Evolutionary conservation across 2,797 vertebrate genomes (phyloP).

Genomic region (Tapirus indicus): DNA sequence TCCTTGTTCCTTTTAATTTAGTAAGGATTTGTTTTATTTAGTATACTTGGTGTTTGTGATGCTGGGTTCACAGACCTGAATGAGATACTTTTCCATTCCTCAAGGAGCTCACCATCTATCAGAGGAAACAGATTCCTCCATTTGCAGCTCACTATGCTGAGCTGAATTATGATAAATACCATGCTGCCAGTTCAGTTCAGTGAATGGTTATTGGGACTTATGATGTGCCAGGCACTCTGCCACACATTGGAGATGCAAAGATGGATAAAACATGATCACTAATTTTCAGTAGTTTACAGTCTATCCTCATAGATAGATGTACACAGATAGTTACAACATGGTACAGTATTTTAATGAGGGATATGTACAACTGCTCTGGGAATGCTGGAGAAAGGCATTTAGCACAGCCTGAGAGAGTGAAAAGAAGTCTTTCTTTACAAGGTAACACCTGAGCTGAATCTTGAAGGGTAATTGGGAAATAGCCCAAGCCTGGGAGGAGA

Average conservation of each 20-base stretch:
- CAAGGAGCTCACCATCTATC: neutral
- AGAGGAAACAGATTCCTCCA: neutral
- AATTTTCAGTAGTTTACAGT: neutral
- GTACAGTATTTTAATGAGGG: neutral
- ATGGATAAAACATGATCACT: neutral
- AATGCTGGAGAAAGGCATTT: neutral
- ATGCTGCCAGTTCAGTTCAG: neutral
- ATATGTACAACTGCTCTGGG: neutral
- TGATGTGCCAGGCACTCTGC: neutral
- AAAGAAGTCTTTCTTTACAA: neutral
- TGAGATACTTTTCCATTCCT: neutral
- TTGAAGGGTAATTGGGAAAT: neutral
- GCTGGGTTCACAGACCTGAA: neutral
- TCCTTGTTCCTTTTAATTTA: constrained; percentile 34
- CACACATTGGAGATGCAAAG: neutral
- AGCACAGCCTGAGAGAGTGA: neutral
- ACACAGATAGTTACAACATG: neutral
- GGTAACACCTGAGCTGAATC: neutral
- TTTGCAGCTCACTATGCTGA: neutral
- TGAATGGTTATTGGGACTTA: neutral
- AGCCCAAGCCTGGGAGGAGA: neutral
- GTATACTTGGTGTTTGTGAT: neutral
- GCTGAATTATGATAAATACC: neutral
- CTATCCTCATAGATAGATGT: neutral
- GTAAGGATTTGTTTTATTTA: constrained; percentile 36